Conservation (phyloP, 2,113 vertebrate genomes). For the Lepus europaeus region DNA sequence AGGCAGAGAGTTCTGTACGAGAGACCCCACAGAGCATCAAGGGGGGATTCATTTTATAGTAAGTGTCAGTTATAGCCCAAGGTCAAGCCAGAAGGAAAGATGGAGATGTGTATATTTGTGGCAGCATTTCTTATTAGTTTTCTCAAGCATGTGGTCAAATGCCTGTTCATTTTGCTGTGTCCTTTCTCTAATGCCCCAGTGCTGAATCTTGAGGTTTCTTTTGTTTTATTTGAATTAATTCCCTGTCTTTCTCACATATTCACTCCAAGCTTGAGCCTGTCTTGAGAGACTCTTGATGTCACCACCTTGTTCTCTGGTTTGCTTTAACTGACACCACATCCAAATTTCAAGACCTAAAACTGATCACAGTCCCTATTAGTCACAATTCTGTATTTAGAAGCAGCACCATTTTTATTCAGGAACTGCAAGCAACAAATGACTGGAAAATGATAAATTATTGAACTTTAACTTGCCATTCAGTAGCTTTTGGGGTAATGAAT, state of each 20-base stretch:
- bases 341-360: conserved; percentile 36
- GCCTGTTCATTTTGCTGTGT: conserved; percentile 21
- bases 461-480: not conserved
- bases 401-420: not conserved
- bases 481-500: not conserved
- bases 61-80: not conserved
- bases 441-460: not conserved
- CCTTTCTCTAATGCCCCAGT: not conserved
- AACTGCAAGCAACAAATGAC: not conserved
- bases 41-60: not conserved
- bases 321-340: not conserved
- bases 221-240: conserved; percentile 15
- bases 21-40: not conserved
- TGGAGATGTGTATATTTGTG: not conserved
- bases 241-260: not conserved
- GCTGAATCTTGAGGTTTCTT: conserved; percentile 15
- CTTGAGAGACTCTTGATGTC: not conserved
- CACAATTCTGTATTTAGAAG: not conserved
- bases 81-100: conserved; percentile 42
- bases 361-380: not conserved
- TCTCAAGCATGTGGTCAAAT: not conserved
- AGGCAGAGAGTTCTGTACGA: not conserved
- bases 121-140: conserved; percentile 35
- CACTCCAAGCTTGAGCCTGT: not conserved
- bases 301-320: conserved; percentile 8